Conservation (phyloP, 2,113 vertebrate species). For the Empidonax alnorum region DNA sequence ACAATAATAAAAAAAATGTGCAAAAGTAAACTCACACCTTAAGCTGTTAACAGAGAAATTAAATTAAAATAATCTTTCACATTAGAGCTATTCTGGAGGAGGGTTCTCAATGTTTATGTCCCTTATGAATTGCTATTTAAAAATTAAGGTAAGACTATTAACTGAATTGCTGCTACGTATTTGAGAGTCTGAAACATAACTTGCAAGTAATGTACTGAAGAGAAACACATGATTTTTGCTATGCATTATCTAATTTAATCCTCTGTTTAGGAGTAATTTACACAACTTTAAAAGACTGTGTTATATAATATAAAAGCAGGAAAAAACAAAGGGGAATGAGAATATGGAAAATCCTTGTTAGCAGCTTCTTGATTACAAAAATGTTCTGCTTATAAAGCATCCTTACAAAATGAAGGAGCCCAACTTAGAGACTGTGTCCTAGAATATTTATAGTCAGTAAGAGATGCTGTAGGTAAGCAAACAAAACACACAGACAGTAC, state of each 20-base stretch:
- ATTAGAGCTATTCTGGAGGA: background rate
- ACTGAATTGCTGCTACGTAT: background rate
- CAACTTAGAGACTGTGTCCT: background rate
- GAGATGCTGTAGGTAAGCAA: background rate
- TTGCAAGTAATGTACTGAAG: background rate
- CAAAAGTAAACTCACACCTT: background rate
- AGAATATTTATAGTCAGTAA: background rate
- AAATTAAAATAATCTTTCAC: conserved; percentile 16
- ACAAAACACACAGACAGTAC: background rate
- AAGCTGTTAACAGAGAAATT: background rate
- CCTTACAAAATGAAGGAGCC: background rate
- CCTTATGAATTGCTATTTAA: conserved; percentile 25
- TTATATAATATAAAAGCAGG: background rate
- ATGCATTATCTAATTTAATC: background rate
- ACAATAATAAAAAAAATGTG: background rate
- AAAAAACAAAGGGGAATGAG: background rate
- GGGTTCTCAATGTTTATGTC: background rate
- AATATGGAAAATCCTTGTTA: conserved; percentile 14
- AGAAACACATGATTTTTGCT: conserved; percentile 1
- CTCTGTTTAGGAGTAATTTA: background rate
- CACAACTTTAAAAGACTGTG: conserved; percentile 1
- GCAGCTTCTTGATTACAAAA: background rate
- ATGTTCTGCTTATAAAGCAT: background rate
- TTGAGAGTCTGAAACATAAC: background rate
- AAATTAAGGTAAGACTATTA: conserved; percentile 14